A percentile compares a stretch with the other conserved stretches of the same genome.
These are phyloP conservation scores for Cotesia congregata DNA, from an alignment of 2,888 invertebrate species.

Conservation along the genomic window DNA sequence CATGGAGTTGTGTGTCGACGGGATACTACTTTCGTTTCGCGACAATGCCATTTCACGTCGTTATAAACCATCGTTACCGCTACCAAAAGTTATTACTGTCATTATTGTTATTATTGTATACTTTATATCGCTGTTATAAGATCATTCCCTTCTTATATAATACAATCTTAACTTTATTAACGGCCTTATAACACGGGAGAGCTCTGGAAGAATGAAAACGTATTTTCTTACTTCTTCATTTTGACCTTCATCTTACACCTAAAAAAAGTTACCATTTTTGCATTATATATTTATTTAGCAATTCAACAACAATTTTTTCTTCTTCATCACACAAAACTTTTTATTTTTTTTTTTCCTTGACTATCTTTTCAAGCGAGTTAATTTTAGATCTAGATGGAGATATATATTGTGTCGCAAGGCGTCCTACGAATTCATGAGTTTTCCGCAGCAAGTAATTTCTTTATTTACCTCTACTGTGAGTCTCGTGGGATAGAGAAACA, in stretches of 20 bases:
- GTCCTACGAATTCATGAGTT: conserved; percentile 21
- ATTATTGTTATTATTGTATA: conserved; percentile 38
- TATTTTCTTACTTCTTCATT: conserved; percentile 22
- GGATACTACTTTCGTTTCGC: conserved; percentile 42
- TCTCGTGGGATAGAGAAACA: conserved; percentile 11
- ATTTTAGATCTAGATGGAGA: conserved; percentile 15
- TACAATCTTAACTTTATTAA: conserved; percentile 67
- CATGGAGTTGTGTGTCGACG: conserved; percentile 61
- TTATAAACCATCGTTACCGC: conserved; percentile 67
- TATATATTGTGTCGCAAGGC: conserved; percentile 16
- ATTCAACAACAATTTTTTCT: neutral
- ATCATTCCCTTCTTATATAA: conserved; percentile 59
- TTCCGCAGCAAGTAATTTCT: conserved; percentile 65
- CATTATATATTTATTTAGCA: neutral
- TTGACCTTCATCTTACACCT: neutral
- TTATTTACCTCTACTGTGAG: conserved; percentile 61
- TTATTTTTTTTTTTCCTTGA: neutral
- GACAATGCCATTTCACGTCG: conserved; percentile 60
- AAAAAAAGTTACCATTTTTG: too few relatives aligned
- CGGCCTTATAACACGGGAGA: conserved; percentile 41
- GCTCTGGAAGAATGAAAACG: conserved; percentile 10
- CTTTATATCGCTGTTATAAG: conserved; percentile 62
- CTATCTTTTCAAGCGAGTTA: conserved; percentile 6
- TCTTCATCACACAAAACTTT: neutral
- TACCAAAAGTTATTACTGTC: conserved; percentile 22